Percentiles rank a stretch among this genome's conserved stretches.
Evolutionary conservation across 2,888 invertebrate genomes (phyloP).

Genomic region (Choristoneura rosaceana): DNA sequence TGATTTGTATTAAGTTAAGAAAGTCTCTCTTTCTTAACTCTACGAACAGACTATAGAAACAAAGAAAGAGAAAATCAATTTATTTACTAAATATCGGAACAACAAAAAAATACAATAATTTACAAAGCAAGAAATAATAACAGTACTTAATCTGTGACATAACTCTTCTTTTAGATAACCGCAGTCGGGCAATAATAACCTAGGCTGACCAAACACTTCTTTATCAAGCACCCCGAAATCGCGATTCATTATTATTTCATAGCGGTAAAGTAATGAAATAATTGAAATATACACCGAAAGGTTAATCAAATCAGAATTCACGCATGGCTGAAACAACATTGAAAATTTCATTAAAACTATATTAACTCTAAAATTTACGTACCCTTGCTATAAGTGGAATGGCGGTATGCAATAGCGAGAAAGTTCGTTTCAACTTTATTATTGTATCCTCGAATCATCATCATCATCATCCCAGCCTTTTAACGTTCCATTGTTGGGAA

Average conservation of each 20-base stretch:
- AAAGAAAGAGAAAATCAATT: too few species aligned
- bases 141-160: too few species aligned
- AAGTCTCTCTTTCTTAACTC: too few species aligned
- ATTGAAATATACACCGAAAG: conserved; percentile 8
- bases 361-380: conserved; percentile 15
- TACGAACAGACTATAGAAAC: too few species aligned
- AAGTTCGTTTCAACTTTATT: conserved; percentile 7
- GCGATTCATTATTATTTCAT: conserved; percentile 2
- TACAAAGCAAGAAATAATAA: too few species aligned
- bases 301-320: conserved; percentile 19
- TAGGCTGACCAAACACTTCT: not conserved
- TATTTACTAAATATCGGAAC: not conserved
- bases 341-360: conserved; percentile 36
- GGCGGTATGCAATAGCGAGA: conserved; percentile 18
- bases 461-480: too few species aligned
- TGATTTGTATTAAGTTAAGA: too few species aligned
- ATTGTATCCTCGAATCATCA: not conserved
- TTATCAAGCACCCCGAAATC: not conserved
- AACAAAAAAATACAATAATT: too few species aligned
- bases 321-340: conserved; percentile 13
- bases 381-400: conserved; percentile 11
- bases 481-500: too few species aligned
- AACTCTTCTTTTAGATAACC: too few species aligned
- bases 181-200: not conserved
- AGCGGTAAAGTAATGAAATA: conserved; percentile 4